Percentiles rank a stretch among this genome's conserved stretches.
Evolutionary conservation across 30 jellyfish, hydroid and myxozoan species (phyloP).

Genomic region (Aurelia sp.): DNA sequence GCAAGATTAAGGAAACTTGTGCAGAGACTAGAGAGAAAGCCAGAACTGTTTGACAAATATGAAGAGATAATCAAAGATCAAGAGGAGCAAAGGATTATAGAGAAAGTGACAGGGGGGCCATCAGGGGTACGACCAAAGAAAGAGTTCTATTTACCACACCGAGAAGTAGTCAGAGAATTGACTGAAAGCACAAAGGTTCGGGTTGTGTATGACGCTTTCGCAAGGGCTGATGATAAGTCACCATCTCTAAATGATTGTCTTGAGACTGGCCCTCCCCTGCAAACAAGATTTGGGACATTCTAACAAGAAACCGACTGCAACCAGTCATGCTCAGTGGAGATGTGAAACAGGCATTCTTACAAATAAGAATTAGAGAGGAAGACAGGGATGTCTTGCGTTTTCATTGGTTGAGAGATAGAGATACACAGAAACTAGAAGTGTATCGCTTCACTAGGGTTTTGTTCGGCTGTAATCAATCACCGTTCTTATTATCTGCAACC

Average conservation of each 20-base stretch:
- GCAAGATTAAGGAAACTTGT: conserved; percentile 7
- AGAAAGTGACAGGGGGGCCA: conserved; percentile 15
- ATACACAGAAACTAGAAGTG: neutral
- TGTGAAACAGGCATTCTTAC: conserved; percentile 42
- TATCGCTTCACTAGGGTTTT: conserved; percentile 49
- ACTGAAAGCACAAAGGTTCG: conserved; percentile 51
- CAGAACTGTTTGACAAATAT: neutral
- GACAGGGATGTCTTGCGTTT: conserved; percentile 56
- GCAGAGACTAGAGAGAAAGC: neutral
- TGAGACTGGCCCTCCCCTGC: conserved; percentile 74
- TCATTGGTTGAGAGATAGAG: conserved; percentile 56
- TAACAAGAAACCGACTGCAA: conserved; percentile 37
- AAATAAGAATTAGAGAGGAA: conserved; percentile 19
- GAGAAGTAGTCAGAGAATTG: conserved; percentile 17
- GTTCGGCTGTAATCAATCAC: conserved; percentile 55
- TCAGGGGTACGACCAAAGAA: neutral
- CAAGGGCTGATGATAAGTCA: conserved; percentile 14
- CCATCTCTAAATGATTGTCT: conserved; percentile 70
- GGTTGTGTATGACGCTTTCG: conserved; percentile 61
- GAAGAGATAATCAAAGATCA: conserved; percentile 10
- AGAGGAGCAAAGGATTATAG: conserved; percentile 32
- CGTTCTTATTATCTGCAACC: conserved; percentile 64
- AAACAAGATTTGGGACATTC: conserved; percentile 33
- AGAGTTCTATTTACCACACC: conserved; percentile 60
- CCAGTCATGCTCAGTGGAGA: conserved; percentile 37